phyloP scores from a whole-genome alignment of 2,888 invertebrate genomes.

The Petrophora chlorosata region DNA sequence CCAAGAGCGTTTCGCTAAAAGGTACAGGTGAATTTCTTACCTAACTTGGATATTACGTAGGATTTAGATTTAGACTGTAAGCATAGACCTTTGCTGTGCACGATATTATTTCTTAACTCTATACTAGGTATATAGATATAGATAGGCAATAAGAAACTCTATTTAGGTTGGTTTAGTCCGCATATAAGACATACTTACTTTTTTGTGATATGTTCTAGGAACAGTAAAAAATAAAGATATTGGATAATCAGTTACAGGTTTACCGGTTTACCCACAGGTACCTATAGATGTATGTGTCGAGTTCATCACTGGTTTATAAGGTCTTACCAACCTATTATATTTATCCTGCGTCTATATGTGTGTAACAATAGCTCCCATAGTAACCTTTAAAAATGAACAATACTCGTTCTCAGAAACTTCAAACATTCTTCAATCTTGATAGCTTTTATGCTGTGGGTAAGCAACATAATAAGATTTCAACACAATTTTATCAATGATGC shows the following conservation, averaged over 20 bases:
- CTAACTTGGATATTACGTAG: slow-evolving; percentile 19
- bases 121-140: too few relatives aligned
- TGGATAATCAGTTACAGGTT: too few relatives aligned
- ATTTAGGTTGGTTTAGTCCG: too few relatives aligned
- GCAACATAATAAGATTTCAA: slow-evolving; percentile 72
- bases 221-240: too few relatives aligned
- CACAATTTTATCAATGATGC: slow-evolving; percentile 71
- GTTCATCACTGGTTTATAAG: slow-evolving; percentile 19
- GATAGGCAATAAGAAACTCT: too few relatives aligned
- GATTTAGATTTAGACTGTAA: slow-evolving; percentile 21
- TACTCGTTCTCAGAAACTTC: slow-evolving; percentile 52
- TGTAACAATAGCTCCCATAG: slow-evolving; percentile 45
- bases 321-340: slow-evolving; percentile 21
- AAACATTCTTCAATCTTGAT: slow-evolving; percentile 62
- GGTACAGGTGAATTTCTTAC: slow-evolving; percentile 45
- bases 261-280: background rate
- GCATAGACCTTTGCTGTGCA: slow-evolving; percentile 1
- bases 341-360: slow-evolving; percentile 25
- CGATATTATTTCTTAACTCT: slow-evolving; percentile 2
- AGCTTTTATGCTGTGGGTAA: slow-evolving; percentile 62
- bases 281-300: background rate
- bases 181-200: too few relatives aligned
- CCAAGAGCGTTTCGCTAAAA: slow-evolving; percentile 50
- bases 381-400: slow-evolving; percentile 56
- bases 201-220: too few relatives aligned